A percentile compares a stretch with the other conserved stretches of the same genome.
Conservation (phyloP, 2,797 vertebrate genomes). For the Nyctibius grandis region DNA sequence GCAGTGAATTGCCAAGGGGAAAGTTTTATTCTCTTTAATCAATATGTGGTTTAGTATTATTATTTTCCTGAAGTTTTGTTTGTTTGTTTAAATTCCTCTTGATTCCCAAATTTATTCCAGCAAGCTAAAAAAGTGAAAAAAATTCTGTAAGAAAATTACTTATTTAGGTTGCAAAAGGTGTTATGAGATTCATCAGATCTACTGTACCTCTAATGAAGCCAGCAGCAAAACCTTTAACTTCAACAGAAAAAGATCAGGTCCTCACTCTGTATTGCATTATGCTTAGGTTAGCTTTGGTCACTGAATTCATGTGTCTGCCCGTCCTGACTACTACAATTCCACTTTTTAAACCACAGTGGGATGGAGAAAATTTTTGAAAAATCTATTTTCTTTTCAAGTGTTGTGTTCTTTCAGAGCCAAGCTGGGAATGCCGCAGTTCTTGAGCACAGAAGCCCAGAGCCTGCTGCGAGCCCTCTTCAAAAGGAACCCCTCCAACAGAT, state of each 20-base stretch:
- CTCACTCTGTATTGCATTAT: neutral
- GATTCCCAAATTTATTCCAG: neutral
- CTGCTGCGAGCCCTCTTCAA: slow-evolving; percentile 95
- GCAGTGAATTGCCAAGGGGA: neutral
- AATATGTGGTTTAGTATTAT: neutral
- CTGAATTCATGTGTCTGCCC: neutral
- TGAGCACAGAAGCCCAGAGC: slow-evolving; percentile 93
- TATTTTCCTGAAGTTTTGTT: neutral
- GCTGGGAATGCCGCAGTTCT: slow-evolving; percentile 96
- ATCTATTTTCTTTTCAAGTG: slow-evolving; percentile 55
- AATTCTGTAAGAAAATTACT: neutral
- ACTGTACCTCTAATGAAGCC: neutral
- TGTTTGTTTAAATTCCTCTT: neutral
- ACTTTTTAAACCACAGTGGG: neutral
- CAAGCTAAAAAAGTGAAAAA: neutral
- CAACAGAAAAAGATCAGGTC: neutral
- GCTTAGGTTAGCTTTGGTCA: neutral
- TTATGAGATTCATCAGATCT: neutral
- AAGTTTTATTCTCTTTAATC: neutral
- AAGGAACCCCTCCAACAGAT: slow-evolving; percentile 92
- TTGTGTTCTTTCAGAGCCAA: slow-evolving; percentile 84
- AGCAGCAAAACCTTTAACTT: neutral
- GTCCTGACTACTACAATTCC: neutral
- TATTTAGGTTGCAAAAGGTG: neutral
- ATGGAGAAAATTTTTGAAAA: neutral